phyloP scores from a whole-genome alignment of 2,888 invertebrate genomes.

The Ceriagrion tenellum region DNA sequence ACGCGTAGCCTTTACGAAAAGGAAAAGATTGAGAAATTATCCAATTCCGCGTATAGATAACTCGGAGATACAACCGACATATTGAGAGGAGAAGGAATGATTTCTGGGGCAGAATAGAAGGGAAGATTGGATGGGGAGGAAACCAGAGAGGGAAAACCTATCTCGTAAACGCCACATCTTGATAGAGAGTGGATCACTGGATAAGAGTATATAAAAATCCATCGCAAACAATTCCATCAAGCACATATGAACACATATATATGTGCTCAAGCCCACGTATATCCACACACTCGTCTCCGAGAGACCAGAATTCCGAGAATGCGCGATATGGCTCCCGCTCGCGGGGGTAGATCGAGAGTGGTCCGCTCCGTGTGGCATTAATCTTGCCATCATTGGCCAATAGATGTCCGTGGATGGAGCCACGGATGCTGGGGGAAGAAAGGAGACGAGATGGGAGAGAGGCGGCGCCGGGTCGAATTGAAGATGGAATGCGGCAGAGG shows the following conservation, averaged over 20 bases:
- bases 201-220: constrained; percentile 18
- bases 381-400: constrained; percentile 63
- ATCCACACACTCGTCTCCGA: background rate
- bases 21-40: background rate
- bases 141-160: background rate
- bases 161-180: background rate
- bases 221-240: background rate
- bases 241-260: background rate
- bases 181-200: background rate
- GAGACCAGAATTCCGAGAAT: background rate
- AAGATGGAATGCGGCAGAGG: background rate
- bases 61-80: constrained; percentile 5
- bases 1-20: background rate
- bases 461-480: constrained; percentile 20
- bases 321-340: background rate
- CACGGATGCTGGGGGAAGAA: background rate
- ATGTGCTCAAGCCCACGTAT: background rate
- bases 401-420: constrained; percentile 49
- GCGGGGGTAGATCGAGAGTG: background rate
- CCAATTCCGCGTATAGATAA: background rate
- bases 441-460: background rate
- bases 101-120: background rate
- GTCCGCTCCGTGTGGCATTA: constrained; percentile 50
- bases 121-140: background rate
- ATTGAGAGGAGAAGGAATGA: background rate